These are phyloP conservation scores for Falco biarmicus DNA, from an alignment of 2,797 vertebrate genomes.

Conservation along the genomic window DNA sequence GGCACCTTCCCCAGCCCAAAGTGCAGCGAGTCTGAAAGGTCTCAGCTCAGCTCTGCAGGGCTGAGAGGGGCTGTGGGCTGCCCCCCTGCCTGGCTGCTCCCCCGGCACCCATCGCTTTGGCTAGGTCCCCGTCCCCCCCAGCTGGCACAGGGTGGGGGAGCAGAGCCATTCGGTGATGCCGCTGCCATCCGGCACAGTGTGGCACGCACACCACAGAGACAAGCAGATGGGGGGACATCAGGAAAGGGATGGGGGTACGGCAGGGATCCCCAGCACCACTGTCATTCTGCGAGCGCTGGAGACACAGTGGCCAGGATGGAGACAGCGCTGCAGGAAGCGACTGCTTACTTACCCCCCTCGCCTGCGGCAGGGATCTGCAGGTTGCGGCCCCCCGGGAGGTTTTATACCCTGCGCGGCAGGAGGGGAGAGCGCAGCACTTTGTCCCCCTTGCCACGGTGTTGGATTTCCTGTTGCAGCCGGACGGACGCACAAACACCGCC, in stretches of 20 bases:
- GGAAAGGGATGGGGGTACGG: not conserved
- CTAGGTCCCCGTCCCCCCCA: not conserved
- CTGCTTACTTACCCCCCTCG: slow-evolving; percentile 2
- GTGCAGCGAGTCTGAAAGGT: not conserved
- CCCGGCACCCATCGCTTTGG: accelerated
- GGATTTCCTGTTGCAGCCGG: slow-evolving; percentile 36
- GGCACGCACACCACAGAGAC: not conserved
- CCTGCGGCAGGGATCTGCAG: not conserved
- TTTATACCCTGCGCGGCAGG: not conserved
- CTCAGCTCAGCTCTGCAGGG: not conserved
- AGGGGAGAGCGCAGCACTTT: not conserved
- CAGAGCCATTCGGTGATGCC: accelerated
- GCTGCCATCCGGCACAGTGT: accelerated
- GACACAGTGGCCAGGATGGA: accelerated
- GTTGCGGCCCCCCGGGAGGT: accelerated
- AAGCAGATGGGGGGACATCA: not conserved
- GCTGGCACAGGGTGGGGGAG: accelerated
- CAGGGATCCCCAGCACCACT: accelerated
- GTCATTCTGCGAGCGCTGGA: accelerated
- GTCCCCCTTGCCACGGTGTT: not conserved
- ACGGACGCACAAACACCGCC: not conserved
- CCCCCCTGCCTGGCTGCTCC: not conserved
- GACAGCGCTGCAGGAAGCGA: not conserved
- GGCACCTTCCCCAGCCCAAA: not conserved
- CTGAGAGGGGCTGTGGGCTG: not conserved